Evolutionary conservation across 1,140 invertebrate species (phyloP).

Genomic region (Heliconius himera): DNA sequence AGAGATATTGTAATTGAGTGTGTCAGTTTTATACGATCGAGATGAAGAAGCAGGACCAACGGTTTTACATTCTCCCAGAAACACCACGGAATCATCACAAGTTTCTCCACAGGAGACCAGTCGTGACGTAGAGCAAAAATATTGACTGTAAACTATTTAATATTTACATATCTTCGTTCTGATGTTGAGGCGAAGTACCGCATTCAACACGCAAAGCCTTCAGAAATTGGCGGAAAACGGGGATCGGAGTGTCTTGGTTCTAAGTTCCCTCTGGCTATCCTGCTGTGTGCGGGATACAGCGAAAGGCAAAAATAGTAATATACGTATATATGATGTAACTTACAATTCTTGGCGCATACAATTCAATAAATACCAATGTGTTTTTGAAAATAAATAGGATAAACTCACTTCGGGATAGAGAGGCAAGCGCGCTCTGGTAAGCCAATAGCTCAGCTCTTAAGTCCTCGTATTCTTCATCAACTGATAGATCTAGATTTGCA

Average conservation of each 20-base stretch:
- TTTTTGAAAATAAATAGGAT: slow-evolving; percentile 24
- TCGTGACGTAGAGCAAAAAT: no score
- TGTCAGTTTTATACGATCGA: neutral
- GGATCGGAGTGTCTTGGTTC: no score
- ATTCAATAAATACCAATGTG: slow-evolving; percentile 14
- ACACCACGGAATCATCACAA: neutral
- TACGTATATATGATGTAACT: neutral
- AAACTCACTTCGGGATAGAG: slow-evolving; percentile 59
- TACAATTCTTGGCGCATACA: neutral
- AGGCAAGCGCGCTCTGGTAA: slow-evolving; percentile 63
- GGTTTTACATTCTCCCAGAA: neutral
- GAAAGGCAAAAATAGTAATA: neutral
- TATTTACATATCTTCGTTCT: no score
- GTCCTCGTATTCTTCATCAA: slow-evolving; percentile 73
- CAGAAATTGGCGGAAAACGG: no score
- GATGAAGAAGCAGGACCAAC: neutral
- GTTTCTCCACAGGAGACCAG: neutral
- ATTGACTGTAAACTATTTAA: no score
- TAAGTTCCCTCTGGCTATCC: no score
- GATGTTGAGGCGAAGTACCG: no score
- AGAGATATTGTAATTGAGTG: no score
- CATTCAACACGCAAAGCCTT: no score
- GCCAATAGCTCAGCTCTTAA: slow-evolving; percentile 68
- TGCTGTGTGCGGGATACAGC: no score
- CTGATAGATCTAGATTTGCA: slow-evolving; percentile 65